Conservation (phyloP, 2,797 vertebrate genomes). For the Champsocephalus gunnari region DNA sequence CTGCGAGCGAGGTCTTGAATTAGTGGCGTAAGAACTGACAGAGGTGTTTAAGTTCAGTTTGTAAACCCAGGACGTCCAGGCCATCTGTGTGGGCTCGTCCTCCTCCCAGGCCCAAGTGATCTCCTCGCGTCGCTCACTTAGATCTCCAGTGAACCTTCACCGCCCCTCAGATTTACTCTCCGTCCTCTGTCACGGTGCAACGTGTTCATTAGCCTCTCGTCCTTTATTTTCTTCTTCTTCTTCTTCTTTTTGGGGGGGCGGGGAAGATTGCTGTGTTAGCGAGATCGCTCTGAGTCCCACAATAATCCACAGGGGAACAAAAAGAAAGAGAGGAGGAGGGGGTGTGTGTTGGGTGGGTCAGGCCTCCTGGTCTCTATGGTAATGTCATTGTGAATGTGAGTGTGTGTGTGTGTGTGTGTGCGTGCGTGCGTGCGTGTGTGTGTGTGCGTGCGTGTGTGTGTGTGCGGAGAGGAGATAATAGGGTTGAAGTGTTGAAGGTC, state of each 20-base stretch:
- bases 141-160: constrained; percentile 70
- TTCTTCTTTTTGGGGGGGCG: constrained; percentile 37
- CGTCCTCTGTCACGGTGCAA: constrained; percentile 66
- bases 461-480: constrained; percentile 45
- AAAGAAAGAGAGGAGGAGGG: constrained; percentile 42
- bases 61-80: neutral
- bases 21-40: neutral
- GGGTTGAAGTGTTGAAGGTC: constrained; percentile 69
- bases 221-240: constrained; percentile 16
- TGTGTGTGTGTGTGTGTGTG: constrained; percentile 64
- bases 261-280: constrained; percentile 33
- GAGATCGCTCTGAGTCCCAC: constrained; percentile 52
- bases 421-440: constrained; percentile 49
- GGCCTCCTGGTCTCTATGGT: constrained; percentile 69
- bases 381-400: constrained; percentile 62
- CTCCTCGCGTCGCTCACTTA: constrained; percentile 50
- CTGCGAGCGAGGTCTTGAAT: neutral
- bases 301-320: constrained; percentile 62
- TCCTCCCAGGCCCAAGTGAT: constrained; percentile 26
- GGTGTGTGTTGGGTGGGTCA: constrained; percentile 33
- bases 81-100: constrained; percentile 44
- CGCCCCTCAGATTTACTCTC: constrained; percentile 62
- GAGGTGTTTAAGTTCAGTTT: neutral
- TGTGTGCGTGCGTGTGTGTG: no score
- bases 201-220: constrained; percentile 79